Conservation (phyloP, 2,113 vertebrate genomes). For the Rhinolophus sinicus region DNA sequence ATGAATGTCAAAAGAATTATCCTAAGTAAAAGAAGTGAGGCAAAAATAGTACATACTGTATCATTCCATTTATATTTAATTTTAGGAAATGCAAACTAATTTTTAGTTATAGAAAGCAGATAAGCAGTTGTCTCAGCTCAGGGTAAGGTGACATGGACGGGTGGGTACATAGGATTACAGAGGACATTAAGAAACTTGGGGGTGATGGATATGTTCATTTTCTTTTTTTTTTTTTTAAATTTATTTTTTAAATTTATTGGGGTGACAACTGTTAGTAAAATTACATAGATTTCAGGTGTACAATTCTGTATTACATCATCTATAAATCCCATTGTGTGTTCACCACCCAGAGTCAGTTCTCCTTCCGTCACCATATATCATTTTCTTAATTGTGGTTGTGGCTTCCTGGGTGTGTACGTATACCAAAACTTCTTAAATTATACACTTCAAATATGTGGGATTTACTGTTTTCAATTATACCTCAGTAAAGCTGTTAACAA, state of each 20-base stretch:
- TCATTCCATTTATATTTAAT: not conserved
- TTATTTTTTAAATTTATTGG: too few species aligned
- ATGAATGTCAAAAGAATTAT: not conserved
- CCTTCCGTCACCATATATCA: too few species aligned
- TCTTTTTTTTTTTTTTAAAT: too few species aligned
- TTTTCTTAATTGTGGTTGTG: not conserved
- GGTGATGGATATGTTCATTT: not conserved
- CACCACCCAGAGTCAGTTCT: too few species aligned
- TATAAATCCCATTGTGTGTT: too few species aligned
- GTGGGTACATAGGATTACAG: not conserved
- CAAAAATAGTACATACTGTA: not conserved
- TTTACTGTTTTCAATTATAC: not conserved
- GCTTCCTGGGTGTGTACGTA: not conserved
- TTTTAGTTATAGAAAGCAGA: not conserved
- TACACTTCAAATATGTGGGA: not conserved
- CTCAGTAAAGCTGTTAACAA: not conserved
- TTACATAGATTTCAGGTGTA: too few species aligned
- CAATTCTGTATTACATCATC: too few species aligned
- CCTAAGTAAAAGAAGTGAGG: not conserved
- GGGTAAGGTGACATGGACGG: not conserved
- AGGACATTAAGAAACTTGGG: not conserved
- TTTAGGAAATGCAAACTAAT: slow-evolving; percentile 28
- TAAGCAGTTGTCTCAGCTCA: not conserved
- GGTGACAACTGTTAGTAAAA: too few species aligned
- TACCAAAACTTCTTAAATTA: slow-evolving; percentile 16